These are phyloP conservation scores for Psix sp. DNA, from an alignment of 1,140 invertebrate genomes.

Conservation along the genomic window DNA sequence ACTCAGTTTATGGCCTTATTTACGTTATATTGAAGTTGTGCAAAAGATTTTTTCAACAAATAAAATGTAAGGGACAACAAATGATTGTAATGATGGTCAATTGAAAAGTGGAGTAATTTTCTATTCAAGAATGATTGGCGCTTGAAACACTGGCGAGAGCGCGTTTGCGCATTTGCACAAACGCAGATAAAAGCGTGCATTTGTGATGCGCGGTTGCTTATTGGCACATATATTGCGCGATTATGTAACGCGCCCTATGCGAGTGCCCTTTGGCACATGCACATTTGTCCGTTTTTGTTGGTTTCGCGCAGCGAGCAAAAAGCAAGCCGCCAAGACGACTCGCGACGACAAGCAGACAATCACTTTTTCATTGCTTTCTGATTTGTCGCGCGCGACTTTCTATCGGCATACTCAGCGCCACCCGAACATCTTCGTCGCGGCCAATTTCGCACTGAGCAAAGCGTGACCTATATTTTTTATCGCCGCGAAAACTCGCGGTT, in stretches of 20 bases:
- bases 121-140: slow-evolving; percentile 27
- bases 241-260: slow-evolving; percentile 66
- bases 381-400: slow-evolving; percentile 26
- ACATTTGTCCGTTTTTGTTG: slow-evolving; percentile 1
- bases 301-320: too few species aligned
- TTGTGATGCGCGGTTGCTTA: slow-evolving; percentile 56
- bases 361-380: slow-evolving; percentile 18
- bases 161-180: slow-evolving; percentile 57
- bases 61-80: too few species aligned
- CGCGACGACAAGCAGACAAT: slow-evolving; percentile 12
- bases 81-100: too few species aligned
- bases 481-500: too few species aligned
- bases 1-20: too few species aligned
- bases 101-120: too few species aligned
- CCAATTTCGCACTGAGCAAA: background rate
- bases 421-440: too few species aligned
- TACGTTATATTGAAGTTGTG: too few species aligned
- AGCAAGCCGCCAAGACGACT: too few species aligned
- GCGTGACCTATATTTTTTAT: background rate
- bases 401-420: slow-evolving; percentile 5
- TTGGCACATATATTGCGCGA: slow-evolving; percentile 62
- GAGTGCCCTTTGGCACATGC: slow-evolving; percentile 46
- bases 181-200: slow-evolving; percentile 45
- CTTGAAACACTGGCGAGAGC: slow-evolving; percentile 14
- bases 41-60: too few species aligned